These are phyloP conservation scores for Fragum sueziense DNA, from an alignment of 2,888 invertebrate genomes.

Conservation along the genomic window DNA sequence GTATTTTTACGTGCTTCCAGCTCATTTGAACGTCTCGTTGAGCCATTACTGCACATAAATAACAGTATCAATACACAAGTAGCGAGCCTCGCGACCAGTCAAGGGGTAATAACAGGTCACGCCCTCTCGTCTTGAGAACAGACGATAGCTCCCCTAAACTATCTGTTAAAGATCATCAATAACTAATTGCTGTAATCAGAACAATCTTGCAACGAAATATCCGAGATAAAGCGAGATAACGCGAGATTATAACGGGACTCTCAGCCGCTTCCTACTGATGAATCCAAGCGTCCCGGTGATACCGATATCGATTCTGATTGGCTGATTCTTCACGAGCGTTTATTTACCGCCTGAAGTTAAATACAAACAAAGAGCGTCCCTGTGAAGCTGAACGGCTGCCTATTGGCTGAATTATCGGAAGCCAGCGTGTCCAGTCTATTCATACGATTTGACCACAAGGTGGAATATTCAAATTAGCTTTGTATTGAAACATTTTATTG, in stretches of 20 bases:
- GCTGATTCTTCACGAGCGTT: neutral
- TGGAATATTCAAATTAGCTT: slow-evolving; percentile 15
- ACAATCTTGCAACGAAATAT: slow-evolving; percentile 22
- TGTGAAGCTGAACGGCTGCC: neutral
- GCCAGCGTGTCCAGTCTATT: neutral
- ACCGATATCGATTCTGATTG: slow-evolving; percentile 14
- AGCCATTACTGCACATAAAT: neutral
- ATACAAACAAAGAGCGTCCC: neutral
- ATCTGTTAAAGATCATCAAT: slow-evolving; percentile 26
- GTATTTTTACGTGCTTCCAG: too few species aligned
- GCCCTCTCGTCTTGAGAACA: slow-evolving; percentile 20
- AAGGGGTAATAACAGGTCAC: slow-evolving; percentile 19
- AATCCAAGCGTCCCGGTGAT: neutral
- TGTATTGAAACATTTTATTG: neutral
- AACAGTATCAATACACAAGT: neutral
- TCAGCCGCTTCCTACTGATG: neutral
- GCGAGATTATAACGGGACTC: slow-evolving; percentile 24
- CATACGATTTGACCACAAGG: slow-evolving; percentile 7
- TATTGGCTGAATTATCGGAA: neutral
- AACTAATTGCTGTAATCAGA: slow-evolving; percentile 27
- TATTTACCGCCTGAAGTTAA: neutral
- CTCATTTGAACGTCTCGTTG: neutral
- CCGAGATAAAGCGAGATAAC: slow-evolving; percentile 17
- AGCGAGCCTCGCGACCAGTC: neutral
- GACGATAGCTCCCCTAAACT: slow-evolving; percentile 15